Evolutionary conservation across 2,888 invertebrate species (phyloP).

Genomic region (Lysandra bellargus): DNA sequence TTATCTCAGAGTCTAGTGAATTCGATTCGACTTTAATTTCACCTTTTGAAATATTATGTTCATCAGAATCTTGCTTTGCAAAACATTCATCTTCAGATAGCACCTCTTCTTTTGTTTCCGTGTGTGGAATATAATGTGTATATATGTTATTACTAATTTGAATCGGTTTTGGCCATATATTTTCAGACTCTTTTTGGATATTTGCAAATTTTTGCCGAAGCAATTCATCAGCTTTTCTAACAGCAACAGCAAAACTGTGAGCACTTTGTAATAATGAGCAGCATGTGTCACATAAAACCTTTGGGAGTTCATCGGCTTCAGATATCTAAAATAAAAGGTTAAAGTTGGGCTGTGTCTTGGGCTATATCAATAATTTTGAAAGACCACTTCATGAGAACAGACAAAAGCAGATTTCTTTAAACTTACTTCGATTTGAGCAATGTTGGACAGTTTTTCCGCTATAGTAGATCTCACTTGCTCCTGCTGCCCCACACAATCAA

Average conservation of each 20-base stretch:
- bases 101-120: slow-evolving; percentile 67
- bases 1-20: background rate
- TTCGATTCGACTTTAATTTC: background rate
- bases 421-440: slow-evolving; percentile 60
- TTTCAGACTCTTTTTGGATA: slow-evolving; percentile 37
- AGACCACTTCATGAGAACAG: background rate
- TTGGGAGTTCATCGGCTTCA: slow-evolving; percentile 56
- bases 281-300: slow-evolving; percentile 59
- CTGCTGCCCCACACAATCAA: slow-evolving; percentile 62
- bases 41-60: background rate
- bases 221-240: slow-evolving; percentile 51
- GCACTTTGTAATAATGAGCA: slow-evolving; percentile 53
- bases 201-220: slow-evolving; percentile 47
- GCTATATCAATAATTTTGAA: too few relatives aligned
- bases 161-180: slow-evolving; percentile 68
- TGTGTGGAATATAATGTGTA: slow-evolving; percentile 46
- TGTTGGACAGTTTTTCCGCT: slow-evolving; percentile 59
- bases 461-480: slow-evolving; percentile 58
- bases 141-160: slow-evolving; percentile 56
- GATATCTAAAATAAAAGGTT: slow-evolving; percentile 52
- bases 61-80: background rate
- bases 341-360: background rate
- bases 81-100: slow-evolving; percentile 58
- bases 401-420: background rate
- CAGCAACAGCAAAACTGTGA: slow-evolving; percentile 52